These are phyloP conservation scores for Drosophila baimaii DNA, from an alignment of 1,140 invertebrate species.

Conservation along the genomic window DNA sequence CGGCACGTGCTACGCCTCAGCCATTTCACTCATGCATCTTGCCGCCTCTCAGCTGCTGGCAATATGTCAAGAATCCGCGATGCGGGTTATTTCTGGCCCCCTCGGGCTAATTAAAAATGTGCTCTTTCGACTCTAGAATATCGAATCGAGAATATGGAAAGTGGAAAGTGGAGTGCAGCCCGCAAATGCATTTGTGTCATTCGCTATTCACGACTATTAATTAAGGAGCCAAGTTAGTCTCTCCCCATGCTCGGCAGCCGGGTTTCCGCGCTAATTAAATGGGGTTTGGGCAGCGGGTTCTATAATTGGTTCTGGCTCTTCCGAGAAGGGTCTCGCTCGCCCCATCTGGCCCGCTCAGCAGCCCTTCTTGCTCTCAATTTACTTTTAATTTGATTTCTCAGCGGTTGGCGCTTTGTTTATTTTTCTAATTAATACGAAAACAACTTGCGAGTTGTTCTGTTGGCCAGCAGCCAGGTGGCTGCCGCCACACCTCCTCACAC, in stretches of 20 bases:
- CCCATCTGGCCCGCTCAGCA: slow-evolving; percentile 4
- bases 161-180: slow-evolving; percentile 33
- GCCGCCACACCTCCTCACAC: background rate
- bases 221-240: slow-evolving; percentile 52
- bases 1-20: slow-evolving; percentile 71
- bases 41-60: slow-evolving; percentile 70
- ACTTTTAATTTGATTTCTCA: slow-evolving; percentile 68
- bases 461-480: slow-evolving; percentile 57
- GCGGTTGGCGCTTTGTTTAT: slow-evolving; percentile 61
- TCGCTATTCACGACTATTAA: slow-evolving; percentile 71
- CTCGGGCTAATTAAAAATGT: slow-evolving; percentile 73
- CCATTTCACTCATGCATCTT: slow-evolving; percentile 49
- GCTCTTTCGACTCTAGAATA: slow-evolving; percentile 40
- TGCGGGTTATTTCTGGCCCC: slow-evolving; percentile 62
- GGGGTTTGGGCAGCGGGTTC: slow-evolving; percentile 19
- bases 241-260: background rate
- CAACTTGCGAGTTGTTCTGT: slow-evolving; percentile 41
- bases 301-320: slow-evolving; percentile 55
- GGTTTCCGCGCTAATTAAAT: slow-evolving; percentile 35
- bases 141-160: slow-evolving; percentile 9
- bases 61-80: slow-evolving; percentile 77
- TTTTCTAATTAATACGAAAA: slow-evolving; percentile 70
- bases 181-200: slow-evolving; percentile 69
- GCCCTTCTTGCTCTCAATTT: slow-evolving; percentile 45
- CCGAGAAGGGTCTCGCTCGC: slow-evolving; percentile 20